Evolutionary conservation across 2,113 vertebrate genomes (phyloP).

Genomic region (Takifugu bimaculatus): DNA sequence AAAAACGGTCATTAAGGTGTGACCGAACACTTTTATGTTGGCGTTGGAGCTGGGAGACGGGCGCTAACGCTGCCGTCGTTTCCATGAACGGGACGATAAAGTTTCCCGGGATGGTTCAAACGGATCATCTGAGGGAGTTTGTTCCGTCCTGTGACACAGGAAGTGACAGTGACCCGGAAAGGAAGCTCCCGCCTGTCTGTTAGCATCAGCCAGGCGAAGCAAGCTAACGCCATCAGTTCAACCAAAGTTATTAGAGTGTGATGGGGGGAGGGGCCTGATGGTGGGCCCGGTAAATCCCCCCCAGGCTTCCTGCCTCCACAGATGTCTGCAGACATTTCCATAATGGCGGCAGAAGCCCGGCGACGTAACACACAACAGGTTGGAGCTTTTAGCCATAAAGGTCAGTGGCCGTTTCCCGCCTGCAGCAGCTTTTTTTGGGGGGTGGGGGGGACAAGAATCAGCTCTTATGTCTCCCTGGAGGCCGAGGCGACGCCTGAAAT

Average conservation of each 20-base stretch:
- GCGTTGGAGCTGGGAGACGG: no score
- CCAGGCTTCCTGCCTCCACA: constrained; percentile 35
- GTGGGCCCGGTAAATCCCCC: constrained; percentile 39
- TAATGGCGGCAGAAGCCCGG: constrained; percentile 44
- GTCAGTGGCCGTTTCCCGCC: constrained; percentile 57
- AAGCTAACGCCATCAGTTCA: no score
- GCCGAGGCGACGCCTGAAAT: background rate
- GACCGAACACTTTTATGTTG: no score
- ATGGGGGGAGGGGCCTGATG: constrained; percentile 22
- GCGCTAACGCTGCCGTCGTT: no score
- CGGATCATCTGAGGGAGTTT: no score
- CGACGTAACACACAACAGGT: constrained; percentile 55
- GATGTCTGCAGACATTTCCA: constrained; percentile 60
- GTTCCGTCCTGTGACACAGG: no score
- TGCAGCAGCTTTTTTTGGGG: constrained; percentile 1
- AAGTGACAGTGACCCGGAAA: no score
- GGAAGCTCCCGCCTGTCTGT: no score
- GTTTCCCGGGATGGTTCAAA: no score
- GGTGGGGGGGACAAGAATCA: constrained; percentile 23
- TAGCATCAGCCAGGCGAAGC: no score
- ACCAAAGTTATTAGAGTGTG: constrained; percentile 1
- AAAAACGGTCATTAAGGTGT: background rate
- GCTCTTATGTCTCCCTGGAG: constrained; percentile 12
- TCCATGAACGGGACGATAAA: constrained; percentile 27
- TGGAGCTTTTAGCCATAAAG: constrained; percentile 64